Evolutionary conservation across 2,888 invertebrate species (phyloP).

Genomic region (Drosophila cognata): DNA sequence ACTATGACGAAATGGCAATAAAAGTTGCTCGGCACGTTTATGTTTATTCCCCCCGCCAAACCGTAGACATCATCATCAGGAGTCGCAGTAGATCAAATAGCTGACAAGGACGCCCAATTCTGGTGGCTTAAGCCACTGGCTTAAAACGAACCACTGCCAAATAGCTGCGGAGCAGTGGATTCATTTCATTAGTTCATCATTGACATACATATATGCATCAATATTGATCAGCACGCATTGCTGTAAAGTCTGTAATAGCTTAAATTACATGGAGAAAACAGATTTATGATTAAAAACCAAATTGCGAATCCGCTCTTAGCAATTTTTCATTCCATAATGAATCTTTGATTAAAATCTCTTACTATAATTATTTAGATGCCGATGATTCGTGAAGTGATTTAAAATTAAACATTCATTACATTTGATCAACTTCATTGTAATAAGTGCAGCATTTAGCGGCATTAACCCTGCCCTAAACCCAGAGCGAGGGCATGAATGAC

Average conservation of each 20-base stretch:
- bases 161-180: constrained; percentile 25
- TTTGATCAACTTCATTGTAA: background rate
- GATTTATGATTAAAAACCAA: background rate
- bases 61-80: constrained; percentile 41
- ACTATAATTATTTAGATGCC: background rate
- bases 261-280: background rate
- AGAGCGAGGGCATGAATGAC: background rate
- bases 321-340: background rate
- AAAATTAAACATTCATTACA: background rate
- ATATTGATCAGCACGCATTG: constrained; percentile 42
- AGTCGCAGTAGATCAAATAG: constrained; percentile 71
- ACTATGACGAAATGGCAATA: constrained; percentile 50
- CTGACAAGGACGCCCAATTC: constrained; percentile 44
- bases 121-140: constrained; percentile 26
- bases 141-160: constrained; percentile 7
- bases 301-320: background rate
- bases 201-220: constrained; percentile 14
- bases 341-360: background rate
- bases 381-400: background rate
- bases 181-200: constrained; percentile 58
- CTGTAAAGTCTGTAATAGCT: constrained; percentile 10
- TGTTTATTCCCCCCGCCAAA: constrained; percentile 43
- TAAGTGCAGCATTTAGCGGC: background rate
- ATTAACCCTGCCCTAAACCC: constrained; percentile 9
- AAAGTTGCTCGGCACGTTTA: constrained; percentile 71